Evolutionary conservation across 2,888 invertebrate species (phyloP).

Genomic region (Apodemia hepburni): DNA sequence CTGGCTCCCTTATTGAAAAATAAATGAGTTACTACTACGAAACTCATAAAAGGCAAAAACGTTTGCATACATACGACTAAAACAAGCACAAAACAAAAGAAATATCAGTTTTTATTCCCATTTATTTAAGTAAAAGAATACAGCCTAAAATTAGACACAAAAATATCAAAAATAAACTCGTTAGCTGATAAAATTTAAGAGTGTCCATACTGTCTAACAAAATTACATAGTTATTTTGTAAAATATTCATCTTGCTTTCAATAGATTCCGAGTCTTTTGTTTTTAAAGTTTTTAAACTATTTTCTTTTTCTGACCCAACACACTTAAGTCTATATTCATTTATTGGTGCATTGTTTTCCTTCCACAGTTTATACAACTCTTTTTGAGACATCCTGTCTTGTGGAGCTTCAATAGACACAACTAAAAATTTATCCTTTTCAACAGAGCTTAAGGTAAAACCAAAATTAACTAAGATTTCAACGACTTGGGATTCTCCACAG

Average conservation of each 20-base stretch:
- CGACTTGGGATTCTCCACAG: constrained; percentile 77
- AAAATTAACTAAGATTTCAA: constrained; percentile 84
- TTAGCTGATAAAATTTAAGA: constrained; percentile 24
- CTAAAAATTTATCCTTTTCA: constrained; percentile 89
- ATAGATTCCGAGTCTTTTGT: constrained; percentile 22
- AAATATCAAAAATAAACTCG: constrained; percentile 24
- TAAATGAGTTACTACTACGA: too few relatives aligned
- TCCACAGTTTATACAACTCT: constrained; percentile 86
- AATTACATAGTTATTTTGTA: constrained; percentile 26
- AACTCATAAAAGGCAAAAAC: too few relatives aligned
- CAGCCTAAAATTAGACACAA: constrained; percentile 20
- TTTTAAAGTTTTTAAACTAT: background rate
- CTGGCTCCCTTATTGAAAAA: too few relatives aligned
- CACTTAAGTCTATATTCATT: constrained; percentile 82
- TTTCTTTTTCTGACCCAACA: constrained; percentile 18
- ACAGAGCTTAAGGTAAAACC: constrained; percentile 82
- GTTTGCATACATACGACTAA: too few relatives aligned
- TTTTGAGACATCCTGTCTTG: constrained; percentile 64
- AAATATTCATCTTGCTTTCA: constrained; percentile 18
- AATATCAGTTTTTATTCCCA: background rate
- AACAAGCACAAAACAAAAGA: too few relatives aligned
- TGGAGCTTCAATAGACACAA: constrained; percentile 84
- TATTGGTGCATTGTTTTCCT: constrained; percentile 65
- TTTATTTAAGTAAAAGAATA: constrained; percentile 19
- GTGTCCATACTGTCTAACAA: constrained; percentile 23